These are phyloP conservation scores for Xanthorhoe spadicearia DNA, from an alignment of 2,888 invertebrate genomes.

Conservation along the genomic window DNA sequence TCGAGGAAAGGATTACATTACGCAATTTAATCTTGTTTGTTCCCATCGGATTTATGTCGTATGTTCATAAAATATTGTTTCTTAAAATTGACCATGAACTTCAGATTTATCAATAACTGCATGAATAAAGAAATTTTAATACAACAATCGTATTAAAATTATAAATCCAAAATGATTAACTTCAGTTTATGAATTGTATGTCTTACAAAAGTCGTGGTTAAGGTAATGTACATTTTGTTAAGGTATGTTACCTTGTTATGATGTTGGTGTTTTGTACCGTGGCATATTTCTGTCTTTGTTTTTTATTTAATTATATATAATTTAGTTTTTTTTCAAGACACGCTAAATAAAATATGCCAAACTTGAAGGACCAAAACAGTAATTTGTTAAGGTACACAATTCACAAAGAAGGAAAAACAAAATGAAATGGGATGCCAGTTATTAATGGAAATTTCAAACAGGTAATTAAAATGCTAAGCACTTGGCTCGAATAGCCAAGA, in stretches of 20 bases:
- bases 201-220: no score
- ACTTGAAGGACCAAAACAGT: background rate
- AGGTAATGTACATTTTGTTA: no score
- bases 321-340: background rate
- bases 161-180: no score
- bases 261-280: no score
- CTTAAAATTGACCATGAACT: no score
- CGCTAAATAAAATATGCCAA: background rate
- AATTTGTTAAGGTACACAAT: constrained; percentile 13
- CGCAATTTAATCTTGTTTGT: background rate
- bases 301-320: no score
- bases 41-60: background rate
- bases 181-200: no score
- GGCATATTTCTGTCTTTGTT: no score
- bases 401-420: constrained; percentile 32
- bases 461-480: constrained; percentile 41
- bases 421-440: constrained; percentile 34
- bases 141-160: no score
- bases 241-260: no score
- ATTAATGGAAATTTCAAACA: constrained; percentile 41
- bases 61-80: background rate
- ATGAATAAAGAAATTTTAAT: no score
- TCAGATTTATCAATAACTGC: no score
- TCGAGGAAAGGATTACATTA: background rate
- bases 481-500: constrained; percentile 24